Conservation (phyloP, 2,888 invertebrate genomes). For the Ochropleura leucogaster region DNA sequence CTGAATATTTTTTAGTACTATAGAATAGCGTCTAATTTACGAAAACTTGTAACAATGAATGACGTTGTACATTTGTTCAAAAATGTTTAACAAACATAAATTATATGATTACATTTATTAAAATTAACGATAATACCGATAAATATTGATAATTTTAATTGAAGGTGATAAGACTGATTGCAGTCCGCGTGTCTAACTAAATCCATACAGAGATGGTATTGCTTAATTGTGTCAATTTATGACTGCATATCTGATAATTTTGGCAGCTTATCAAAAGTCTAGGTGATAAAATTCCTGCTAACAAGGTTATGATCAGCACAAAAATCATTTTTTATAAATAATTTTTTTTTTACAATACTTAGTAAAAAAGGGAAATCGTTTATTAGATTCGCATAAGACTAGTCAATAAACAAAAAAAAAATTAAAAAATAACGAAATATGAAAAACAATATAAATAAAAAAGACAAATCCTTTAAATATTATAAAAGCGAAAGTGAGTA, state of each 20-base stretch:
- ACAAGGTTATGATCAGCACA: neutral
- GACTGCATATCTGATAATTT: constrained; percentile 12
- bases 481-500: no score
- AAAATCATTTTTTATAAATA: neutral
- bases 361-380: no score
- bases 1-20: no score
- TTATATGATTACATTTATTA: neutral
- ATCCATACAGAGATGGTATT: constrained; percentile 31
- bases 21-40: no score
- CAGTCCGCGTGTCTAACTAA: constrained; percentile 8
- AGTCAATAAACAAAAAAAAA: no score
- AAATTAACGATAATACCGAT: neutral
- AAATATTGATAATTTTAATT: neutral
- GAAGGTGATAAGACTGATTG: constrained; percentile 18
- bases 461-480: no score
- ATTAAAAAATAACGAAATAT: no score
- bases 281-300: neutral
- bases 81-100: constrained; percentile 12
- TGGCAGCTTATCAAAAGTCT: constrained; percentile 19
- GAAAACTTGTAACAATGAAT: neutral
- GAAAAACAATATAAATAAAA: no score
- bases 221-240: constrained; percentile 38
- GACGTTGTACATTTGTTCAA: neutral
- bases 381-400: no score
- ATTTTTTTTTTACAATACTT: neutral